A percentile compares a stretch with the other conserved stretches of the same genome.
These are phyloP conservation scores for Argyra leucocephala DNA, from an alignment of 2,888 invertebrate species.

Conservation along the genomic window DNA sequence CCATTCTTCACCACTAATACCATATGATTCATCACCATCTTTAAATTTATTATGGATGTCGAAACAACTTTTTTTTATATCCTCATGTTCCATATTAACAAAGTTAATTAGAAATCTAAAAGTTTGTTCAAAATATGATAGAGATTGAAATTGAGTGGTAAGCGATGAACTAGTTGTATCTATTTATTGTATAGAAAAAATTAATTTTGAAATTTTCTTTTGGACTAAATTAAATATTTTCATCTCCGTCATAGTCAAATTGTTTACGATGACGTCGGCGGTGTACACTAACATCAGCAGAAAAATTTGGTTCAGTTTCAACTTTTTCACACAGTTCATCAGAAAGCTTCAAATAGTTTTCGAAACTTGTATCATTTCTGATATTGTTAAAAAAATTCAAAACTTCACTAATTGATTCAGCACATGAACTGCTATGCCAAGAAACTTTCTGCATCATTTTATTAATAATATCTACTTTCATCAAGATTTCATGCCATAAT, in stretches of 20 bases:
- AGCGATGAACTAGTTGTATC: slow-evolving; percentile 4
- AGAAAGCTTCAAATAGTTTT: slow-evolving; percentile 8
- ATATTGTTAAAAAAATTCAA: slow-evolving; percentile 9
- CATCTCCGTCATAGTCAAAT: slow-evolving; percentile 8
- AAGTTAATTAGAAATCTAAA: slow-evolving; percentile 3
- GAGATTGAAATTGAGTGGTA: background rate
- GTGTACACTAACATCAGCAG: slow-evolving; percentile 7
- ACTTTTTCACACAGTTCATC: slow-evolving; percentile 9
- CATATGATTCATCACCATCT: slow-evolving; percentile 8
- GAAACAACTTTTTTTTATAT: slow-evolving; percentile 8
- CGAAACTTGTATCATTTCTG: slow-evolving; percentile 8
- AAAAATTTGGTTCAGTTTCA: slow-evolving; percentile 7
- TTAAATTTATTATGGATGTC: slow-evolving; percentile 8
- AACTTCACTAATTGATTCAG: slow-evolving; percentile 9
- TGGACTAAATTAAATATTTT: background rate
- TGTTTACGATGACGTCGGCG: slow-evolving; percentile 5
- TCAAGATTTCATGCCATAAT: slow-evolving; percentile 9
- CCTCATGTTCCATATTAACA: slow-evolving; percentile 9
- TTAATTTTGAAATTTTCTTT: slow-evolving; percentile 5
- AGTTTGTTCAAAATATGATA: slow-evolving; percentile 6
- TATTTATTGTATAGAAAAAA: slow-evolving; percentile 9
- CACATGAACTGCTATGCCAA: slow-evolving; percentile 7
- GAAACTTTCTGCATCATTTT: slow-evolving; percentile 10
- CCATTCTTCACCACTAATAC: slow-evolving; percentile 10
- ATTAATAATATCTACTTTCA: slow-evolving; percentile 1